Conservation (phyloP, 2,797 vertebrate genomes). For the Todus mexicanus region DNA sequence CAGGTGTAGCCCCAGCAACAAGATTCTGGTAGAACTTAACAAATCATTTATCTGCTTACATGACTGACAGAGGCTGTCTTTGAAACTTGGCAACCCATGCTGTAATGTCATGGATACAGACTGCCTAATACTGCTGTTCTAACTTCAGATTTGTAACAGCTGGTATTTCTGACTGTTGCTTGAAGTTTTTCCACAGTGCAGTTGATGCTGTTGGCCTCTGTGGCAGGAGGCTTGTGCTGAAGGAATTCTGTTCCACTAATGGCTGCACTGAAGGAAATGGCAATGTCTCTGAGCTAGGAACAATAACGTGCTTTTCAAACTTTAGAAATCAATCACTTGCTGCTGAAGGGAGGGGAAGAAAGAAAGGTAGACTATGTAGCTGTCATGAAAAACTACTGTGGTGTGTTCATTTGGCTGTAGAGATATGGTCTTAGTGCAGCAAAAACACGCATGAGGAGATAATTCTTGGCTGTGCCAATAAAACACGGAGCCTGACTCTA, state of each 20-base stretch:
- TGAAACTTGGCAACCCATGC: not conserved
- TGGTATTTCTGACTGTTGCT: not conserved
- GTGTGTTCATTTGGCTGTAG: not conserved
- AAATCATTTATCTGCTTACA: not conserved
- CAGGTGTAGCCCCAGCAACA: not conserved
- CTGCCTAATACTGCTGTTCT: not conserved
- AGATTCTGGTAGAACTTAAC: not conserved
- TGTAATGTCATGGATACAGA: not conserved
- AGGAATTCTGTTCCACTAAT: not conserved
- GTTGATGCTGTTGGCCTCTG: not conserved
- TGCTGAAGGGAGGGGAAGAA: not conserved
- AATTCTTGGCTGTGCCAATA: not conserved
- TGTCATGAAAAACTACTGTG: not conserved
- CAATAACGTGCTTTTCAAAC: not conserved
- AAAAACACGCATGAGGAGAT: fast-evolving
- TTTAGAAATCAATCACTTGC: not conserved
- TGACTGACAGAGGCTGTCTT: not conserved
- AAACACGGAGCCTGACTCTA: not conserved
- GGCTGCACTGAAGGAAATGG: not conserved
- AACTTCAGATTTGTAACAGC: not conserved
- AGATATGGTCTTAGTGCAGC: not conserved
- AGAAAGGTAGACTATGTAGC: not conserved
- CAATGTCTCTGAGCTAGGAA: not conserved
- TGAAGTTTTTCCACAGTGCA: not conserved
- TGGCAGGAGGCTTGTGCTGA: not conserved